A percentile compares a stretch with the other conserved stretches of the same genome.
Evolutionary conservation across 2,888 invertebrate species (phyloP).

Genomic region (Phasia obesa): DNA sequence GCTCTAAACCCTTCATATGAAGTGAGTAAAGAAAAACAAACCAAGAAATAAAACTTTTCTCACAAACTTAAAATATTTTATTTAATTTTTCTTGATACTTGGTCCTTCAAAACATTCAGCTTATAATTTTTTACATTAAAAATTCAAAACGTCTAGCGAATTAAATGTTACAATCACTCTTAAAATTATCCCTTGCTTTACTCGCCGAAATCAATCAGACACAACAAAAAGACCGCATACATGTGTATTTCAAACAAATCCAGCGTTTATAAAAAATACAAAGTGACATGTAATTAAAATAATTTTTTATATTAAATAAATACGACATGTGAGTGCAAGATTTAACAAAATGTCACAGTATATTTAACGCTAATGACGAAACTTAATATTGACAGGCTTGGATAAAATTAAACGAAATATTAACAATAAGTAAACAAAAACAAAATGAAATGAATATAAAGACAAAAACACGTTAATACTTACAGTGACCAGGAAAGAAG

Average conservation of each 20-base stretch:
- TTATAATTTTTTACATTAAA: not conserved
- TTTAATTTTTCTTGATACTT: too few relatives aligned
- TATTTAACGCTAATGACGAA: conserved; percentile 52
- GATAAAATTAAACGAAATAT: not conserved
- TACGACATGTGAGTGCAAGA: conserved; percentile 67
- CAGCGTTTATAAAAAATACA: conserved; percentile 51
- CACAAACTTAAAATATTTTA: too few relatives aligned
- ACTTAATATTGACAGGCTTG: conserved; percentile 41
- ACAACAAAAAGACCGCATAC: not conserved
- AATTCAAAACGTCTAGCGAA: not conserved
- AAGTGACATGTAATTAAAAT: conserved; percentile 68
- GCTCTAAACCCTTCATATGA: too few relatives aligned
- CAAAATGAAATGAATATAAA: conserved; percentile 37
- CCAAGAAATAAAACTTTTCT: too few relatives aligned
- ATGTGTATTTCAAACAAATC: conserved; percentile 45
- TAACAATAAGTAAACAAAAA: not conserved
- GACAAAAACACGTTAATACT: conserved; percentile 10
- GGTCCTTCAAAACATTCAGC: not conserved
- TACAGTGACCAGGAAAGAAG: not conserved
- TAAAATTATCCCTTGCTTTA: not conserved
- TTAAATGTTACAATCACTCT: not conserved
- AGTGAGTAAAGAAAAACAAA: too few relatives aligned
- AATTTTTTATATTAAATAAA: conserved; percentile 63
- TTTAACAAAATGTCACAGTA: conserved; percentile 64
- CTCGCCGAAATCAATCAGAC: not conserved